Evolutionary conservation across 2,888 invertebrate species (phyloP).

Genomic region (Synanthedon vespiformis): DNA sequence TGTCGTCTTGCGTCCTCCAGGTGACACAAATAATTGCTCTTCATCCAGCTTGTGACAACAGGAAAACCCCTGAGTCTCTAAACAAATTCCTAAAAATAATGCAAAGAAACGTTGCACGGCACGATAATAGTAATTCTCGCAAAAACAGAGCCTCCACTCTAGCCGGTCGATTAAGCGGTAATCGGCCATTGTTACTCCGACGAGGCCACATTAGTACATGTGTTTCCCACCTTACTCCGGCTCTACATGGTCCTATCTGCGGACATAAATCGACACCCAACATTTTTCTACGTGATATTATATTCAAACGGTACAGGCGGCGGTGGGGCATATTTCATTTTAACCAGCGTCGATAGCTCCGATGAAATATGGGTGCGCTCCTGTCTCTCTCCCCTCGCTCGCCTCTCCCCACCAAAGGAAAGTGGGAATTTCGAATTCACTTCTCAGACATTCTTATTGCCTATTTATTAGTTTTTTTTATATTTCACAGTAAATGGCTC

Average conservation of each 20-base stretch:
- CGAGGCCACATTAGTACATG: too few relatives aligned
- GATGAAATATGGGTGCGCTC: conserved; percentile 36
- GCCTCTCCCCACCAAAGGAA: background rate
- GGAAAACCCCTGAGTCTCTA: too few relatives aligned
- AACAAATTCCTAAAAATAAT: too few relatives aligned
- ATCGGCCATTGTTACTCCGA: background rate
- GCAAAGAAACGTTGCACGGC: too few relatives aligned
- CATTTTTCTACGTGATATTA: conserved; percentile 8
- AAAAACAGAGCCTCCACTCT: conserved; percentile 3
- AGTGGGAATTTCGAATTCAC: background rate
- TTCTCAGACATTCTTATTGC: background rate
- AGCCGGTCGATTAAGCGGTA: conserved; percentile 3
- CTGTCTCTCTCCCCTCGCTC: background rate
- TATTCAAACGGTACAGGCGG: conserved; percentile 37
- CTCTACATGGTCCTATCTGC: background rate
- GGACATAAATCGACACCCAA: conserved; percentile 16
- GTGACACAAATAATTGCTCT: background rate
- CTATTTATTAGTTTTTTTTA: too few relatives aligned
- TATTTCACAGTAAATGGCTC: too few relatives aligned
- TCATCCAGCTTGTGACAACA: background rate
- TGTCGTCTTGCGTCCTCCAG: background rate
- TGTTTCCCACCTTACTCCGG: conserved; percentile 2
- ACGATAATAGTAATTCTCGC: background rate
- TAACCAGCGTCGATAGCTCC: conserved; percentile 42
- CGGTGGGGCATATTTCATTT: conserved; percentile 45